phyloP scores from a whole-genome alignment of 2,888 invertebrate species.

The Celastrina argiolus region DNA sequence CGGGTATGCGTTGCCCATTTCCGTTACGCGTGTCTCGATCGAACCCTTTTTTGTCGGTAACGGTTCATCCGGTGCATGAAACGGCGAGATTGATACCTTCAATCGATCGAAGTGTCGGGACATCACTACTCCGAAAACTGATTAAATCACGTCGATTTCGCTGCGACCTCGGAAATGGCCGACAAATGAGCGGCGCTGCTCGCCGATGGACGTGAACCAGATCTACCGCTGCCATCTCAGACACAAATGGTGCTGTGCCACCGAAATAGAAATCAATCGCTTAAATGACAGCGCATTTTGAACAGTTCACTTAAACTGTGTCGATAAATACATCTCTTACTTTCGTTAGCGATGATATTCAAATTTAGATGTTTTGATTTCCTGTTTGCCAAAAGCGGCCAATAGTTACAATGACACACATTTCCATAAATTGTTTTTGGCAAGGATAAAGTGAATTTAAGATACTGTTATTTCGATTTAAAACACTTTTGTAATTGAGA shows the following conservation, averaged over 20 bases:
- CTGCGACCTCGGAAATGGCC: conserved; percentile 38
- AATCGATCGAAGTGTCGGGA: conserved; percentile 66
- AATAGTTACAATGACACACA: not conserved
- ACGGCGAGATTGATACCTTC: conserved; percentile 71
- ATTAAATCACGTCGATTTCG: conserved; percentile 74
- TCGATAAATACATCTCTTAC: conserved; percentile 15
- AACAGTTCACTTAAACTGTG: conserved; percentile 21
- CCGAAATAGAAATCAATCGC: conserved; percentile 21
- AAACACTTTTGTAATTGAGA: conserved; percentile 8
- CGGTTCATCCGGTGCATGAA: conserved; percentile 70
- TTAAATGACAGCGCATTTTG: conserved; percentile 4
- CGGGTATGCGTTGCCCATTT: conserved; percentile 66
- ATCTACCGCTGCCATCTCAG: conserved; percentile 46
- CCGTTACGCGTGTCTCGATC: conserved; percentile 70
- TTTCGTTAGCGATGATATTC: conserved; percentile 10
- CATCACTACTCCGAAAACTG: conserved; percentile 62
- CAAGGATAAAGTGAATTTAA: not conserved
- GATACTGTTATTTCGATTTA: not conserved
- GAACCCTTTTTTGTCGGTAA: conserved; percentile 73
- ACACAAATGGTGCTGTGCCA: conserved; percentile 31
- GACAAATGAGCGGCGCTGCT: conserved; percentile 56
- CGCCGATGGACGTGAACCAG: conserved; percentile 61
- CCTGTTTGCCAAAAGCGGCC: not conserved
- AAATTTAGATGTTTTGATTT: conserved; percentile 17
- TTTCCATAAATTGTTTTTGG: not conserved